A percentile compares a stretch with the other conserved stretches of the same genome.
Conservation (phyloP, 2,797 vertebrate species). For the Hozukius guyotensis region DNA sequence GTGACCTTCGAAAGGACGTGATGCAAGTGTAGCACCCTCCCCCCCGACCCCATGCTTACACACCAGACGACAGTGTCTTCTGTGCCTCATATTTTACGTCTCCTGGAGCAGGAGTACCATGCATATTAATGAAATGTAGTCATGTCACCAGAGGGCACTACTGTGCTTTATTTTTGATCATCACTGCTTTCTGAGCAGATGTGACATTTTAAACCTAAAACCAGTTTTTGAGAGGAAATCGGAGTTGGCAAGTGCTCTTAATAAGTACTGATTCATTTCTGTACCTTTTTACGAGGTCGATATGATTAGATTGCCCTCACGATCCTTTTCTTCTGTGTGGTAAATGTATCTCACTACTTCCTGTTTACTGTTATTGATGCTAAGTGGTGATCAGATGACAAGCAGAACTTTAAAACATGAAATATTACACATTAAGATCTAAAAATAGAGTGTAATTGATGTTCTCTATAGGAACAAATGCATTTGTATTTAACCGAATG, state of each 20-base stretch:
- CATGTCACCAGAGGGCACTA: slow-evolving; percentile 84
- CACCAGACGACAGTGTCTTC: slow-evolving; percentile 12
- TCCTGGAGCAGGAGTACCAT: slow-evolving; percentile 48
- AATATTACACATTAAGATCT: slow-evolving; percentile 22
- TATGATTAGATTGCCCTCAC: slow-evolving; percentile 31
- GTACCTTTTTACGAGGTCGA: slow-evolving; percentile 12
- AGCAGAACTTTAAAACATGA: slow-evolving; percentile 21
- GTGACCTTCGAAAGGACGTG: slow-evolving; percentile 65
- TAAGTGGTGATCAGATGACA: slow-evolving; percentile 41
- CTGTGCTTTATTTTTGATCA: slow-evolving; percentile 78
- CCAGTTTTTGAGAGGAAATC: slow-evolving; percentile 31
- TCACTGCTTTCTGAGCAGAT: slow-evolving; percentile 47
- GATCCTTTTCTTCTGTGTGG: slow-evolving; percentile 20
- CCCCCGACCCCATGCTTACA: neutral
- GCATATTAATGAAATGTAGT: slow-evolving; percentile 77
- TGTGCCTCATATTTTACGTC: slow-evolving; percentile 44
- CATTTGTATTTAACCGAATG: slow-evolving; percentile 38
- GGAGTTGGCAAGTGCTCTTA: slow-evolving; percentile 22
- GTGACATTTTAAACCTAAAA: slow-evolving; percentile 52
- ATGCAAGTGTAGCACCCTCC: slow-evolving; percentile 28
- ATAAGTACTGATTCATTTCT: slow-evolving; percentile 35
- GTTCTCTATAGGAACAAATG: slow-evolving; percentile 31
- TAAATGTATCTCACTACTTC: slow-evolving; percentile 26
- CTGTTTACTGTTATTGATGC: slow-evolving; percentile 30
- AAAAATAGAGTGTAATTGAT: slow-evolving; percentile 29